Evolutionary conservation across 2,888 invertebrate species (phyloP).

Genomic region (Cerastoderma edule): DNA sequence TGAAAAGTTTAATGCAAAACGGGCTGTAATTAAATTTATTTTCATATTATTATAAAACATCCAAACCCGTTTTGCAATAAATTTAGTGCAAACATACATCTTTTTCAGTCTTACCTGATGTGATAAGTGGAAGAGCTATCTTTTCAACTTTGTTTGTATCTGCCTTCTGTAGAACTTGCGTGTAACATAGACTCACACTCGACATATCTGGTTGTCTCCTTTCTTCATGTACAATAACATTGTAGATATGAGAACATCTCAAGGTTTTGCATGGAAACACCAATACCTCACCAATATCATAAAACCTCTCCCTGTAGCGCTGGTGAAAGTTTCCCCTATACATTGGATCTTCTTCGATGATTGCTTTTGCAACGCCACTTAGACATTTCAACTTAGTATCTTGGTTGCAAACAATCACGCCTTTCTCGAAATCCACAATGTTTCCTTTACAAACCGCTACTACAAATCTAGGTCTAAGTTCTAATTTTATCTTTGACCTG

Average conservation of each 20-base stretch:
- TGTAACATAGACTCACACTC: background rate
- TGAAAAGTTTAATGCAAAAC: too few relatives aligned
- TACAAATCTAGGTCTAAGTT: background rate
- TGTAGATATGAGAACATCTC: background rate
- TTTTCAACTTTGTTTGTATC: background rate
- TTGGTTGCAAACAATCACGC: slow-evolving; percentile 15
- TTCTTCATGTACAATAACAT: background rate
- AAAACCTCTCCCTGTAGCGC: background rate
- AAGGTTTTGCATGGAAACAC: background rate
- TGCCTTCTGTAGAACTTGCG: slow-evolving; percentile 5
- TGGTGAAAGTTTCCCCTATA: background rate
- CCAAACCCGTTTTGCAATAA: too few relatives aligned
- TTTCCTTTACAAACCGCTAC: background rate
- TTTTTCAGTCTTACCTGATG: slow-evolving; percentile 18
- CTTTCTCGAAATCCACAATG: slow-evolving; percentile 1
- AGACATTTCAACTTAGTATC: slow-evolving; percentile 4
- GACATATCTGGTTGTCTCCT: background rate
- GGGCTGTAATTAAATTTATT: too few relatives aligned
- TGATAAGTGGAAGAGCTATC: background rate
- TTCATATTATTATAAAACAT: too few relatives aligned
- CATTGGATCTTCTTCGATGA: background rate
- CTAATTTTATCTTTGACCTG: background rate
- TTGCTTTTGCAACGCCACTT: background rate
- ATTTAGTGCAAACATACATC: too few relatives aligned
- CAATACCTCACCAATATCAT: background rate